Base-by-base conservation (phyloP, 2,888 invertebrate species). In the Nowickia ferox region DNA sequence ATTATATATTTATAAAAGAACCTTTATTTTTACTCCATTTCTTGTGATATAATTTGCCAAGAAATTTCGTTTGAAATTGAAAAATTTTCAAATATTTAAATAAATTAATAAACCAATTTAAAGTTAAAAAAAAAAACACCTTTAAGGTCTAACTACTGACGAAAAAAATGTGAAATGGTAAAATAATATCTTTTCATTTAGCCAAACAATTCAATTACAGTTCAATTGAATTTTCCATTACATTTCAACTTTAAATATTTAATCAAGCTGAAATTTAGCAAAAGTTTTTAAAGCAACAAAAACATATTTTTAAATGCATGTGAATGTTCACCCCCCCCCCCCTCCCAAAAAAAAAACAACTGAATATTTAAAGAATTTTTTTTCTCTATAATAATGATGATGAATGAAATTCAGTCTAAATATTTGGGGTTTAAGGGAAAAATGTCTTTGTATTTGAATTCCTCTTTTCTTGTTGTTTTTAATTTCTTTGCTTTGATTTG, bases 181-280 rank as follows among this genome's bases (percentile, higher is more conserved):
- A 55, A 19, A 55, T 13, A 10, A 55, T 55, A 55, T 9, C 9
- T 30, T 30, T 48, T 15, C 8, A 9, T 65, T 44, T 40, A 30
- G 9, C 69, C 51, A 19, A n/a, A 19, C 51, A 19, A 53, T 80
- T 80, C 69, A 75, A 63, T 81, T 75, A 75, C 68, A 75, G 44
- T 75, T 75, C 53, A 74, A 75, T 81, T 75, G 61, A 81, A 53
- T 75, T 75, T 81, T 81, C 74, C 51, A 48, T 75, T 63, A 63
- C 75, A 81, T 55, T 75, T 63, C 38, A 81, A 81, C 17, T 75
- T 69, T 59, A 30, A 30, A 30, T 30, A 72, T 74, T 81, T 53
- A 68, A 81, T 68, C 81, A 75, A 81, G 17, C 61, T 68, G 59
- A 74, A 75, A 59, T 61, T 40, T 68, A 11, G 17, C 17, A 30